Percentiles rank a stretch among this genome's conserved stretches.
Conservation (phyloP, 2,113 vertebrate genomes). For the Maccullochella peelii region DNA sequence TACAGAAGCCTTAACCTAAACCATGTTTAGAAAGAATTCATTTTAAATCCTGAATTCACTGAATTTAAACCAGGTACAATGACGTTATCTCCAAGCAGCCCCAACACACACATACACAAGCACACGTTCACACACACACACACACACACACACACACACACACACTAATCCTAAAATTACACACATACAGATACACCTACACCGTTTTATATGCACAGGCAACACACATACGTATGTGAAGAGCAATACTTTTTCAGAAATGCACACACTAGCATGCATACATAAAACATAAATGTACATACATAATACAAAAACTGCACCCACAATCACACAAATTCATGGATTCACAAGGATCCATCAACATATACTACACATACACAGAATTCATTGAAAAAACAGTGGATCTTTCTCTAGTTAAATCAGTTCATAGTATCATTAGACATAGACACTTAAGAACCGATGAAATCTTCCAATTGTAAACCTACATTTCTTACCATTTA, state of each 20-base stretch:
- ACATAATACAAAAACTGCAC: background rate
- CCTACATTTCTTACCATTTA: background rate
- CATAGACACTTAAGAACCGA: background rate
- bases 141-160: background rate
- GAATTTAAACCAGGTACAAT: background rate
- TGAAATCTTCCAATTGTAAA: background rate
- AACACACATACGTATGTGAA: background rate
- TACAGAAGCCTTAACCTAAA: background rate
- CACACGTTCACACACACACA: background rate
- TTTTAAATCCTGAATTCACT: background rate
- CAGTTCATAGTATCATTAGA: background rate
- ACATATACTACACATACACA: background rate
- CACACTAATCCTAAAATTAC: background rate
- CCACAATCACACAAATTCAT: background rate
- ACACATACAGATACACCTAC: background rate
- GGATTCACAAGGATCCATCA: background rate
- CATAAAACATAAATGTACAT: background rate
- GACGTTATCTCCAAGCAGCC: background rate
- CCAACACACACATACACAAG: too few species aligned
- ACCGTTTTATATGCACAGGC: background rate
- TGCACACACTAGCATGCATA: background rate
- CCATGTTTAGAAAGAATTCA: background rate
- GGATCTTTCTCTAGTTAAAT: background rate
- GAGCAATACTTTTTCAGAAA: background rate
- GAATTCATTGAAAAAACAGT: background rate